These are phyloP conservation scores for Athripsodes cinereus DNA, from an alignment of 2,888 invertebrate species.

Conservation along the genomic window DNA sequence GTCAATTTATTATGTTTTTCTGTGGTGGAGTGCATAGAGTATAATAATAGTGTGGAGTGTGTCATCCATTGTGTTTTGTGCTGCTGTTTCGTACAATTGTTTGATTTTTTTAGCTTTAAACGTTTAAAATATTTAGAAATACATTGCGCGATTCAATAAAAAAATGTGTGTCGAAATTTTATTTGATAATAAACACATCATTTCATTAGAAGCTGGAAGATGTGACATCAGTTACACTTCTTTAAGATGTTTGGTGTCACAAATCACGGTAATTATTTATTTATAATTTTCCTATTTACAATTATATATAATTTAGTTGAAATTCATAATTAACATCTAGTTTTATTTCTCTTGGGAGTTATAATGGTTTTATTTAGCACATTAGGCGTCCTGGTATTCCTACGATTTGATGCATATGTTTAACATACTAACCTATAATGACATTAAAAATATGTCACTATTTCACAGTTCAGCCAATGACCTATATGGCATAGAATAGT, in stretches of 20 bases:
- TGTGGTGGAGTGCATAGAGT: too few relatives aligned
- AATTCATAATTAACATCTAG: background rate
- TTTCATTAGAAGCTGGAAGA: background rate
- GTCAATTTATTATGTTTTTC: too few relatives aligned
- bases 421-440: background rate
- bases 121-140: too few relatives aligned
- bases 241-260: constrained; percentile 5
- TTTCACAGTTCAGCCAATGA: too few relatives aligned
- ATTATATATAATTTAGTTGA: background rate
- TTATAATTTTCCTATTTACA: background rate
- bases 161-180: constrained; percentile 10
- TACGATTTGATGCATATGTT: background rate
- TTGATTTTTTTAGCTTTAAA: too few relatives aligned
- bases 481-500: too few relatives aligned
- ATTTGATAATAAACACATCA: constrained; percentile 8
- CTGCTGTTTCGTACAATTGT: too few relatives aligned
- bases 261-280: constrained; percentile 8
- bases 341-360: background rate
- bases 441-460: too few relatives aligned
- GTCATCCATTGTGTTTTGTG: too few relatives aligned
- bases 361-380: background rate
- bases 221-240: background rate
- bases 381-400: background rate
- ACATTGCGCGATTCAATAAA: too few relatives aligned
- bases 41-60: too few relatives aligned